Base-by-base conservation (phyloP, 1,140 invertebrate species). In the Anastatus disparis region DNA sequence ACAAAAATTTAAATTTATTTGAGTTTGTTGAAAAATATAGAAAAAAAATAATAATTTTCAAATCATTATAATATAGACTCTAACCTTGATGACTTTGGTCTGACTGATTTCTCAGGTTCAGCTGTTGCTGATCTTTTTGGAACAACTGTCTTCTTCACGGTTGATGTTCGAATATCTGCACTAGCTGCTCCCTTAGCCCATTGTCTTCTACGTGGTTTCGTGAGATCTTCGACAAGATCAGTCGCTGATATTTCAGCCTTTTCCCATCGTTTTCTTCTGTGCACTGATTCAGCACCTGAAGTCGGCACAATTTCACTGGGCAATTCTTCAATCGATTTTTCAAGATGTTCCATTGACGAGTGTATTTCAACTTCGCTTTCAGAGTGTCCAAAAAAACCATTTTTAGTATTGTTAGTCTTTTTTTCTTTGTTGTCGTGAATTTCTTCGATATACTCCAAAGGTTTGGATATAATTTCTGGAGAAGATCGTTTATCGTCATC, bases 391-490 rank as follows among this genome's bases (percentile, higher is more conserved):
- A 4, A 6, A 35, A 35, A 4, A 10, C 4, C 4, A 6, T 10
- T 10, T 35, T 10, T 35, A 6, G 4, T 10, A 10, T 4, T 4
- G 4, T 10, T 35, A 4, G 4, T 35, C 31, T 35, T 35, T 4
- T 35, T 10, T 10, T 35, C 31, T 4, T 26, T n/a, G 42, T 12
- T 0, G 1, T 76, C 63, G 15, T 67, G 56, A n/a, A 78, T 74
- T 26, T 81, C 78, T 15, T 82, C 76, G 56, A 81, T 78, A 20
- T 77, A 24, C 68, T 82, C 76, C 26, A 78, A 64, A 27, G 56
- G 48, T 13, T 69, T n/a, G 1, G 10, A n/a, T 2, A n/a, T 12
- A 7, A 24, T 10, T 6, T 17, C 24, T 15, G 58, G 27, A 13
- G 65, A 22, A 6, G 27, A 48, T 29, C n/a, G 53, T 27, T 48